Base-by-base conservation (phyloP, 1,140 invertebrate species). In the Kradibia gibbosae region DNA sequence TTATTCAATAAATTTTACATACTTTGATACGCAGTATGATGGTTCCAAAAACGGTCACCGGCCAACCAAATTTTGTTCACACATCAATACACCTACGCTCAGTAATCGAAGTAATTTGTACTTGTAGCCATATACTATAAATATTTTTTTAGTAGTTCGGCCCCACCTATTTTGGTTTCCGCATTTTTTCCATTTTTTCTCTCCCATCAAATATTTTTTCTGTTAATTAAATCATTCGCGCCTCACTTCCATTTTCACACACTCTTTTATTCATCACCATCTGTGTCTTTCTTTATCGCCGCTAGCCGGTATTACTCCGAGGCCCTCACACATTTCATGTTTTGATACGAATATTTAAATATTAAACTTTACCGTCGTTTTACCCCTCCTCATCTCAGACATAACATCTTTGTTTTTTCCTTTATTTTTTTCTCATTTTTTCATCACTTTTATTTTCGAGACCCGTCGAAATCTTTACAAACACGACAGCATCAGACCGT, bases 81-180 rank as follows among this genome's bases (percentile, higher is more conserved):
- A 91, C 91, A 91, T 91, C 90, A 91, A 91, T 91, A 91, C 89
- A 90, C 88, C 90, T 91, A 91, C 90, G 89, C 88, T 91, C 90
- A 90, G 89, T 91, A 91, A 89, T 91, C 89, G 91, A 91, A 91
- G 90, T 91, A 91, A 91, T 91, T 91, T 91, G 90, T 91, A 91
- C 91, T 91, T 91, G 91, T 91, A 91, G 90, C 91, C 91, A 91
- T 91, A 91, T 91, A 91, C 90, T 90, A 90, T 91, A 91, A 91
- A 91, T 91, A 90, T 90, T 91, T 85, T 82, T 88, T 91, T 88
- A 90, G 86, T 90, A 90, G 89, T 90, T 89, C 89, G 89, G 89
- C 89, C 90, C 88, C 88, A 86, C 87, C 86, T 88, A 86, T 85
- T 89, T 87, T 87, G 86, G 86, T 86, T 86, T 86, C 86, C 85